phyloP scores from a whole-genome alignment of 1,140 invertebrate species.

The Drosophila prosaltans region DNA sequence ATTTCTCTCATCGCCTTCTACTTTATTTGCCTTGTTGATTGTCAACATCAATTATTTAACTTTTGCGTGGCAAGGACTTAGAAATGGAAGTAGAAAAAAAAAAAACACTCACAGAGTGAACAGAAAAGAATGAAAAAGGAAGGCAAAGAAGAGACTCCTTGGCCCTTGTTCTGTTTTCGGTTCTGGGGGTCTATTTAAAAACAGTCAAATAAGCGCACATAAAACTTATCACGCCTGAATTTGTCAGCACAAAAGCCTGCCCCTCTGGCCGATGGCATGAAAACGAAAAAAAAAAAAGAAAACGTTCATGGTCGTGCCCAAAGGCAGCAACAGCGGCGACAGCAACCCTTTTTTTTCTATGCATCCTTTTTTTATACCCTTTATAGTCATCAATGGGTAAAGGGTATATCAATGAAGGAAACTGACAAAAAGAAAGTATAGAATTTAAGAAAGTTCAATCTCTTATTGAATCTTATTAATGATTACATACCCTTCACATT shows the following conservation, averaged over 20 bases:
- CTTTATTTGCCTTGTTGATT: conserved; percentile 81
- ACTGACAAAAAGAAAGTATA: too few species aligned
- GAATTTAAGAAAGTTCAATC: too few species aligned
- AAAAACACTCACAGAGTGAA: conserved; percentile 1
- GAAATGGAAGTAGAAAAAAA: not conserved
- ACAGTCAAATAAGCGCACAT: conserved; percentile 81
- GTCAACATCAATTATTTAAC: conserved; percentile 83
- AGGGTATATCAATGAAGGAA: not conserved
- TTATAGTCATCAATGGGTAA: not conserved
- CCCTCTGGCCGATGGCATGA: conserved; percentile 5
- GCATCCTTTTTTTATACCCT: conserved; percentile 50
- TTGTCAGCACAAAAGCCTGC: conserved; percentile 78
- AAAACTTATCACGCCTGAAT: conserved; percentile 82
- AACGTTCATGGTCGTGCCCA: conserved; percentile 30
- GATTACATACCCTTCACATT: too few species aligned
- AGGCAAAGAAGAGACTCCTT: conserved; percentile 23
- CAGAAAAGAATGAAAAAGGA: conserved; percentile 24
- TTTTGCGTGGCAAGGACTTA: conserved; percentile 65
- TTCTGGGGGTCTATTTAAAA: conserved; percentile 73
- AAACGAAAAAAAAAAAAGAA: conserved; percentile 33
- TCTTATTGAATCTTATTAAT: too few species aligned
- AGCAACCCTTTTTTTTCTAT: conserved; percentile 50
- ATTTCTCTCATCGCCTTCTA: conserved; percentile 54
- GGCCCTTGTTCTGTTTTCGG: conserved; percentile 2
- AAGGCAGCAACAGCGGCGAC: conserved; percentile 35